phyloP scores from a whole-genome alignment of 2,797 vertebrate genomes.

The Sebastes steindachneri region DNA sequence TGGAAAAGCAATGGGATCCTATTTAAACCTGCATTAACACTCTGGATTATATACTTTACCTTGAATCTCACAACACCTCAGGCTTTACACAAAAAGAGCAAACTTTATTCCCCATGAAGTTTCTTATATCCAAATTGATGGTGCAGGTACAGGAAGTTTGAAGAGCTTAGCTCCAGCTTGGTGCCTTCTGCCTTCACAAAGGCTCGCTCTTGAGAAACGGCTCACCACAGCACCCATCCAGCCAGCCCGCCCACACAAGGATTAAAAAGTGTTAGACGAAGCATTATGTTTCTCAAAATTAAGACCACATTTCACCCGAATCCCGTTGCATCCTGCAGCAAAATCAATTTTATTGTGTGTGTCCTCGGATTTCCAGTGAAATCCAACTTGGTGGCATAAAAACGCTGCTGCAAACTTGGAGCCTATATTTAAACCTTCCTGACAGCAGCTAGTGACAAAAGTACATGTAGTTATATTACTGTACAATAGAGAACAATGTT shows the following conservation, averaged over 20 bases:
- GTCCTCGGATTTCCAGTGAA: constrained; percentile 18
- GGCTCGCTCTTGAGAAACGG: constrained; percentile 5
- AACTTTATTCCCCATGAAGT: neutral
- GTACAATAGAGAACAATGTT: neutral
- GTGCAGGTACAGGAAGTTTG: constrained; percentile 10
- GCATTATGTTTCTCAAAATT: constrained; percentile 56
- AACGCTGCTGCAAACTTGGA: neutral
- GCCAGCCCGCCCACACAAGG: constrained; percentile 36
- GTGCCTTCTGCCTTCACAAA: constrained; percentile 29
- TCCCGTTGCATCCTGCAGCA: constrained; percentile 15
- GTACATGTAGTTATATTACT: neutral
- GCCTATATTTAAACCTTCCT: neutral
- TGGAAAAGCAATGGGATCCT: neutral
- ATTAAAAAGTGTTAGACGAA: constrained; percentile 49
- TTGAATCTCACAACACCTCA: neutral
- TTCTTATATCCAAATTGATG: neutral
- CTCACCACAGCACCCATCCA: constrained; percentile 28
- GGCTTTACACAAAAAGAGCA: neutral
- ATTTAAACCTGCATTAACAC: neutral
- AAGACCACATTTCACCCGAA: constrained; percentile 38
- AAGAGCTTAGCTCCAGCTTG: constrained; percentile 26
- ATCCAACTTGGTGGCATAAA: constrained; percentile 10
- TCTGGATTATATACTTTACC: neutral
- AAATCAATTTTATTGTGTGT: constrained; percentile 2
- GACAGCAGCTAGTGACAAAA: neutral